Conservation (phyloP, 2,113 vertebrate genomes). For the Ptilonorhynchus violaceus region DNA sequence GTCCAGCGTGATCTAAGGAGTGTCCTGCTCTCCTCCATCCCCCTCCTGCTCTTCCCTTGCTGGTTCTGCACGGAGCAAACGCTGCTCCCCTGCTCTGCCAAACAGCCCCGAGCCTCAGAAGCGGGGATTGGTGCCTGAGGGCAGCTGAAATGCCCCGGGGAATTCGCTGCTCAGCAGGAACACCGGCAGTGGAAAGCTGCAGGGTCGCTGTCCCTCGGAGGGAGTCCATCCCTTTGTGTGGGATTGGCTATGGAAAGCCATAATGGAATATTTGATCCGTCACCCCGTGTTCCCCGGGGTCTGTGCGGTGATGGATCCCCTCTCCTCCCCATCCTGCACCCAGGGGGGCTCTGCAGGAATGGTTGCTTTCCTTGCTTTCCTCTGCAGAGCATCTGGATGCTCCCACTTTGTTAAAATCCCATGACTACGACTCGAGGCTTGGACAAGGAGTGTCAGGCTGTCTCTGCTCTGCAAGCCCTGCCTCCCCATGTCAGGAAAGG, state of each 20-base stretch:
- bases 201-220: neutral
- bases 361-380: neutral
- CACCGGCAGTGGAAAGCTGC: neutral
- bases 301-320: neutral
- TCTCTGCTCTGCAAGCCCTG: neutral
- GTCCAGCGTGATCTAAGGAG: neutral
- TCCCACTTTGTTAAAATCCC: neutral
- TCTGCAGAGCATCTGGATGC: neutral
- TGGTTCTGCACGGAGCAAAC: rapidly evolving
- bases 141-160: neutral
- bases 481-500: neutral
- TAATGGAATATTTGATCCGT: neutral
- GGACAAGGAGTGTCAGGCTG: neutral
- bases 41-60: neutral
- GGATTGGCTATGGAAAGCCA: neutral
- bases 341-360: neutral
- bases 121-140: neutral
- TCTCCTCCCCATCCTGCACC: neutral
- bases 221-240: neutral
- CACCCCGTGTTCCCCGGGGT: rapidly evolving
- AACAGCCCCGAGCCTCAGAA: neutral
- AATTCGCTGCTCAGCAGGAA: neutral
- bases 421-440: rapidly evolving
- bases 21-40: neutral
- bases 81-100: neutral